Base-by-base conservation (phyloP, 2,797 vertebrate species). In the Sebastolobus alascanus region DNA sequence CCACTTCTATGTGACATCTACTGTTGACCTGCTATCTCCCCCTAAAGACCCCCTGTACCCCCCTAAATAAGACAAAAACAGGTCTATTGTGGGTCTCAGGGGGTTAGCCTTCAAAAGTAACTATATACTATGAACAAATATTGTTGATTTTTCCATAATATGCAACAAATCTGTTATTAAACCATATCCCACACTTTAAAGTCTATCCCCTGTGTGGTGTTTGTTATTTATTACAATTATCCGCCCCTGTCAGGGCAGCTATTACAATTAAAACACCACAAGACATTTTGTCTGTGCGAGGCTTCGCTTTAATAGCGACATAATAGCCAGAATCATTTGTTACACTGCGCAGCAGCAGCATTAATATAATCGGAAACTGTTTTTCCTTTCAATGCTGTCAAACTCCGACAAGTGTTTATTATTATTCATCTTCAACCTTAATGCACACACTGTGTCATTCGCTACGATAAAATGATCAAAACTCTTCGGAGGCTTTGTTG, bases 401-500 rank as follows among this genome's bases (percentile, higher is more conserved):
- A 66, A 68, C 66, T n/a, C 58, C 73, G 76, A 71, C 61, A 73
- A 65, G 65, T 83, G 68, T 68, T 77, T 50, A 27, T 67, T 52
- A 14, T 75, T 64, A 22, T 75, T 73, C 46, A 35, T 71, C 72
- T 60, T 60, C 68, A 37, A 61, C 73, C 69, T 63, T 29, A 64
- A 76, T 7, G 52, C 56, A 58, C 56, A 61, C 56, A 25, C 11
- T 7, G 68, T 75, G 76, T 81, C 82, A 52, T 64, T 68, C 43
- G 60, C 40, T 3, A 0, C 16, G 27, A 67, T 37, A 14, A 84
- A 75, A 81, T 52, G 74, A 83, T 83, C 64, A 63, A 52, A 81
- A 52, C 50, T 77, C 59, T 68, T 73, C 56, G 46, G 43, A 68
- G 46, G 67, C 56, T 80, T 80, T 82, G 79, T 75, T 79, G 67